These are phyloP conservation scores for Gnathonemus echidnorhynchus DNA, from an alignment of 2,113 vertebrate species.

Conservation along the genomic window DNA sequence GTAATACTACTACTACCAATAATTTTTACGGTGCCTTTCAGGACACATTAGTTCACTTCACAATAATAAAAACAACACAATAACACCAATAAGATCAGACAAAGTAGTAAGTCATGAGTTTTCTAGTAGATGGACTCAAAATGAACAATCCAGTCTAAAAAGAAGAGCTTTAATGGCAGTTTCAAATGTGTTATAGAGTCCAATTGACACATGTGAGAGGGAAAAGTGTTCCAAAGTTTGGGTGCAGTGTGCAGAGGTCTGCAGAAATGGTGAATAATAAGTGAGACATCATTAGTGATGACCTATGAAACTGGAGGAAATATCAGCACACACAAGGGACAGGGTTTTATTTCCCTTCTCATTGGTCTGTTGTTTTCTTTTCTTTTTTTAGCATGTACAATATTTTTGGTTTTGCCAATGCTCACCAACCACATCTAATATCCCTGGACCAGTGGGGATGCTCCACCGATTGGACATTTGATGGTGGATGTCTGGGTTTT, in stretches of 20 bases:
- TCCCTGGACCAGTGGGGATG: slow-evolving; percentile 70
- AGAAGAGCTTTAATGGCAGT: neutral
- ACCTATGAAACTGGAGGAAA: neutral
- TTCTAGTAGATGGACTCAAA: neutral
- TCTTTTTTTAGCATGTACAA: slow-evolving; percentile 8
- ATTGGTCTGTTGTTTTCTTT: neutral
- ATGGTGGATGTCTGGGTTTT: slow-evolving; percentile 73
- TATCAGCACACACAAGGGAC: neutral
- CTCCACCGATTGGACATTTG: slow-evolving; percentile 76
- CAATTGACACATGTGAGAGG: neutral
- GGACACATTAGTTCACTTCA: neutral
- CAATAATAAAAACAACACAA: neutral
- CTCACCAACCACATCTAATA: slow-evolving; percentile 52
- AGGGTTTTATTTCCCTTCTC: neutral
- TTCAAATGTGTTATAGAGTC: neutral
- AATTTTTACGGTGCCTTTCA: neutral
- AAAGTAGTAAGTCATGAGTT: neutral
- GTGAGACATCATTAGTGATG: neutral
- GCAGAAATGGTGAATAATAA: neutral
- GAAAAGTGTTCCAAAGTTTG: neutral
- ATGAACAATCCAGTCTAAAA: neutral
- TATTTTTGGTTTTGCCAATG: neutral
- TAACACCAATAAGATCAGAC: neutral
- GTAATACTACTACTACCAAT: neutral
- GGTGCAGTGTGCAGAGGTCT: neutral